Conservation (phyloP, 2,797 vertebrate genomes). For the Yasuhikotakia modesta region DNA sequence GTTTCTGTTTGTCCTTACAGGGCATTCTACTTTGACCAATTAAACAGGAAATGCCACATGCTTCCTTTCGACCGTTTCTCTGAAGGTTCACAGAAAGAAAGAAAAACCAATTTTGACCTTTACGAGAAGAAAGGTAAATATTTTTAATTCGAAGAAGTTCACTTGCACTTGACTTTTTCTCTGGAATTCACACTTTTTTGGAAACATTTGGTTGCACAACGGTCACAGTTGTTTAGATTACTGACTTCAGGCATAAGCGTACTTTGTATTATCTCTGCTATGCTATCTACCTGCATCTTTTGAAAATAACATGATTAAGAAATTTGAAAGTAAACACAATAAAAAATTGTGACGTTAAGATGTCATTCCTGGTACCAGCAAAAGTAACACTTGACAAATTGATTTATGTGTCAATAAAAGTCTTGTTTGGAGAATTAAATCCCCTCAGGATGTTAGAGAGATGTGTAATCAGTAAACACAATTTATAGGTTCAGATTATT, state of each 20-base stretch:
- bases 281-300: conserved; percentile 18
- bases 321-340: conserved; percentile 25
- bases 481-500: conserved; percentile 19
- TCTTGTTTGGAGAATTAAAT: conserved; percentile 27
- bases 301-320: conserved; percentile 47
- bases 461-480: conserved; percentile 38
- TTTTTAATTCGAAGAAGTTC: conserved; percentile 6
- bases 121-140: conserved; percentile 95
- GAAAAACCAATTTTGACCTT: conserved; percentile 85
- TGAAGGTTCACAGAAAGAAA: conserved; percentile 84
- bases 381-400: conserved; percentile 2
- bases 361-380: conserved; percentile 39
- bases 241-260: conserved; percentile 31
- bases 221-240: conserved; percentile 23
- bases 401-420: conserved; percentile 23
- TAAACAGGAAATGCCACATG: conserved; percentile 91
- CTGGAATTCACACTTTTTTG: conserved; percentile 14
- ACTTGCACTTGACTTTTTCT: conserved; percentile 20
- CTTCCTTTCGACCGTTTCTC: conserved; percentile 92
- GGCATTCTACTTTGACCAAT: conserved; percentile 93
- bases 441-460: conserved; percentile 11
- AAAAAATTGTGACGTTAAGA: conserved; percentile 18
- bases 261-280: background rate
- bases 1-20: conserved; percentile 76
- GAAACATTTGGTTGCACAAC: conserved; percentile 14